A percentile compares a stretch with the other conserved stretches of the same genome.
Evolutionary conservation across 2,113 vertebrate species (phyloP).

Genomic region (Corynorhinus townsendii): DNA sequence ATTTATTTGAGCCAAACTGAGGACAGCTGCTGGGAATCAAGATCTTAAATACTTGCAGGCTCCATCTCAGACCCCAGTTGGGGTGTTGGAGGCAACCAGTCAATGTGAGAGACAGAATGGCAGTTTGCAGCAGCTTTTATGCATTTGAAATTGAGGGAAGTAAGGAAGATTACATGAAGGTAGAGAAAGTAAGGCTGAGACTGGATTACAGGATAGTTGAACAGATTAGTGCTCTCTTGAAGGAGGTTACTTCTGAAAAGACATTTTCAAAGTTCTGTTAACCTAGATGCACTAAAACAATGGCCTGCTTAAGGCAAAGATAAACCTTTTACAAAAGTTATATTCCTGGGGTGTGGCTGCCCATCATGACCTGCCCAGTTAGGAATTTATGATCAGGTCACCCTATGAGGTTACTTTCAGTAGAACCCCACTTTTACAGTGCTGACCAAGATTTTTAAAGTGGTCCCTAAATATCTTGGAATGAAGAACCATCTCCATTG

Average conservation of each 20-base stretch:
- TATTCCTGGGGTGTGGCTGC: neutral
- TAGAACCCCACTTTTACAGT: neutral
- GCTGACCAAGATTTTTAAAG: neutral
- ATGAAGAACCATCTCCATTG: neutral
- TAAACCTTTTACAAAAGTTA: neutral
- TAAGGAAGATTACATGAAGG: neutral
- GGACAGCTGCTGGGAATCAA: neutral
- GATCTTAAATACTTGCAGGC: no score
- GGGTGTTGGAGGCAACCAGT: no score
- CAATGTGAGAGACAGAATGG: neutral
- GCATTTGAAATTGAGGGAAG: neutral
- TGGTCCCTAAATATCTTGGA: neutral
- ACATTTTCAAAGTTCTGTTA: neutral
- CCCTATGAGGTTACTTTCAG: neutral
- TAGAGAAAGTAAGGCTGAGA: neutral
- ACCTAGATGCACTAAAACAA: neutral
- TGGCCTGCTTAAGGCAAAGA: neutral
- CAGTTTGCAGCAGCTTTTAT: neutral
- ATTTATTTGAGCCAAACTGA: neutral
- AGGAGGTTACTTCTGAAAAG: neutral
- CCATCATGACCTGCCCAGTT: neutral
- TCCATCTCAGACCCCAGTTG: no score
- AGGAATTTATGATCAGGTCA: neutral
- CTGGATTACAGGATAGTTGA: neutral
- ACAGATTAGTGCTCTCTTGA: neutral